Evolutionary conservation across 2,888 invertebrate species (phyloP), one percentile per base, ranked within the genome.

Genomic region (Xestia xanthographa): DNA sequence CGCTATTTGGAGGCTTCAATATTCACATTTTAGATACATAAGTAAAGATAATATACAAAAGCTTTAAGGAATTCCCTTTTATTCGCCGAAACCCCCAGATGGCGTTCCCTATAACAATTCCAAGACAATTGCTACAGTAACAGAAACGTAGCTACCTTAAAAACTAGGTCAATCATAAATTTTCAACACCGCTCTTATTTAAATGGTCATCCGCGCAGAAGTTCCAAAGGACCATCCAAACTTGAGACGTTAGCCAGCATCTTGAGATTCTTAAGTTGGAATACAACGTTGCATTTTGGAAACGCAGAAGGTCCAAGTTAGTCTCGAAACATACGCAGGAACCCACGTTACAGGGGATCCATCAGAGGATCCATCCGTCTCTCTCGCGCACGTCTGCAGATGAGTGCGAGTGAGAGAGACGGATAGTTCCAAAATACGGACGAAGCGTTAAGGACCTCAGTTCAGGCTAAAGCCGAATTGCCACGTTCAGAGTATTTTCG

Each of bases 141-240:
- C 53, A 65, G 76, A 65, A 65, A 66, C 34, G 41, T 72, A 50
- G 41, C 20, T 48, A 45, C 63, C 66, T 22, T 38, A 41, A 68
- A 73, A 85, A 82, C 66, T 79, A 58, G 79, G 82, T 75, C 77
- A 84, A 75, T 72, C 67, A 72, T 82, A 85, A 72, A 81, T 79
- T 81, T 77, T 75, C 66, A 71, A 86, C 66, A 48, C 50, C 56
- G 82, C 65, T 77, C 87, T 73, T 41, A 74, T 82, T 79, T 63
- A 74, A 72, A 82, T 79, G 82, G 85, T 77, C 79, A 75, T 73
- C 20, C 66, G 45, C 48, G 50, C 53, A 43, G 38, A 86, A 86
- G 50, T 84, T 86, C 65, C 9, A 41, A 68, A 66, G 53, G 22
- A 62, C 87, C 85, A 76, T 68, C 65, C 45, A 58, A 84, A 84